Base-by-base conservation (phyloP, 23 tunicate species). In the Halocynthia roretzi region DNA sequence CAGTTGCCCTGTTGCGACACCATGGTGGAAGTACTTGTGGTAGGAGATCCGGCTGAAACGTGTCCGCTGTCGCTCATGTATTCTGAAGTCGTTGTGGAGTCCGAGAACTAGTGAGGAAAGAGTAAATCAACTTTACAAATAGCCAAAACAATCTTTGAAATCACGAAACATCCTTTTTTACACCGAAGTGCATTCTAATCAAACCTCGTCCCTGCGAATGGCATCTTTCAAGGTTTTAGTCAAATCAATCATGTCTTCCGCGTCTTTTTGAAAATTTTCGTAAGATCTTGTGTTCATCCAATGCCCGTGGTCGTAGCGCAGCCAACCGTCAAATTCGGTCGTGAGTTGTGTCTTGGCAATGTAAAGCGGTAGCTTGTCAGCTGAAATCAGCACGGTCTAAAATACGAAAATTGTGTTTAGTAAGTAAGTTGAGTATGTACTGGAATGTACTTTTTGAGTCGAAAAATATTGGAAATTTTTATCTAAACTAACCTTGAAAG, bases 1-100 rank as follows among this genome's bases (percentile, higher is more conserved):
- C 44, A 31, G 44, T 31, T 31, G 4, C 44, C 76, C 54, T 68
- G 44, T 48, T 81, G 84, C 22, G 67, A 62, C 53, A 62, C 15
- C 19, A 78, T 77, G 21, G 74, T 84, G 10, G 86, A 77, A 53
- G 86, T 76, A 65, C 87, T 78, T 50, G 76, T 72, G 52, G 84
- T 66, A 12, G 75, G 75, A 8, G 87, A 77, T 15, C 71, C 88
- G 10, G 84, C 95, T 18, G 95, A 77, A 5, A 68, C 87, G 62
- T 88, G 83, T 14, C 95, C 95, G 62, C 95, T 88, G 84, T 88
- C 95, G 61, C 87, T 83, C 50, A 74, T 8, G 21, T 74, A 74
- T 54, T 74, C 78, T 12, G 78, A 74, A 14, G 78, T 56, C 10
- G 78, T 74, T 54, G 51, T 14, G n/a, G 76, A 48, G 21, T 31